Base-by-base conservation (phyloP, 2,888 invertebrate genomes). In the Caenorhabditis zanzibari region DNA sequence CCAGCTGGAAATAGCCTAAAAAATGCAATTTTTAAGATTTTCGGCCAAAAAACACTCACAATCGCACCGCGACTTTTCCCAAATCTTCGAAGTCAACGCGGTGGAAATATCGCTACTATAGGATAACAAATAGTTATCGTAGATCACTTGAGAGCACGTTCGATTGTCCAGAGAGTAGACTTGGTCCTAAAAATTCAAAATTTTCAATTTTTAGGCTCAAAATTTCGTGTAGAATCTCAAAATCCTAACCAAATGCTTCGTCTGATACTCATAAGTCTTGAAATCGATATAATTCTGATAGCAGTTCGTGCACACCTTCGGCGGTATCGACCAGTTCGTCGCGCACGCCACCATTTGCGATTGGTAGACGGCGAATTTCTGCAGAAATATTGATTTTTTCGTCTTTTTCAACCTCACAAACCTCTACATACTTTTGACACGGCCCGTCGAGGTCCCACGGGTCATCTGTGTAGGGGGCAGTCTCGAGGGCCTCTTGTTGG, bases 251-350 rank as follows among this genome's bases (percentile, higher is more conserved):
- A 91, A 56, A 71, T 90, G 84, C 54, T 88, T 87, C 19, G 89
- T 90, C 28, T 85, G 86, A 69, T 90, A 91, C 54, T 92, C 91
- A n/a, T 81, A 80, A 24, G 90, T 86, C 64, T 89, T 91, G 80
- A 90, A 90, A 10, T 84, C 52, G 4, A 90, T 90, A 80, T 91
- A 92, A 41, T 90, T 68, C 3, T 86, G 85, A 54, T 89, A 85
- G 77, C 92, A 92, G 63, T 92, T 90, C 24, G 90, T 91, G 86
- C 92, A 92, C 14, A 92, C 91, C 80, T 89, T 90, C 7, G 91
- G 91, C 6, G 91, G 91, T 63, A 89, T 90, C 12, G 91, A 90
- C 85, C 82, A 90, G 77, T 90, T 90, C 24, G 89, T 86, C 9
- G 91, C 90, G 61, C 91, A 91, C 24, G 87, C 71, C 0, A 88